These are phyloP conservation scores for Diphyllodes magnificus DNA, from an alignment of 2,113 vertebrate genomes.

Conservation along the genomic window DNA sequence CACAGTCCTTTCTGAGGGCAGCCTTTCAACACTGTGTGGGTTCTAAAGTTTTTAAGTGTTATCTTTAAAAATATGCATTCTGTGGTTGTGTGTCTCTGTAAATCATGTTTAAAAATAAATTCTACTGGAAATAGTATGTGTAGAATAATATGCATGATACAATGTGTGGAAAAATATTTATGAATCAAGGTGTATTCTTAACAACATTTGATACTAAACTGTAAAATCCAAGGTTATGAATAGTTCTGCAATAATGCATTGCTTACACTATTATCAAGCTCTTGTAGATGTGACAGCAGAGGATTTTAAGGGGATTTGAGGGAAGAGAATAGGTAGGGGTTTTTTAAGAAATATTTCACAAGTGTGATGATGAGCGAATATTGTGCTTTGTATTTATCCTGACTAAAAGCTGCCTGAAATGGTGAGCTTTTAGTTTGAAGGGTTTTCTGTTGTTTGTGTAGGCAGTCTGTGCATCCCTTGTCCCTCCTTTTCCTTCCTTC, in stretches of 20 bases:
- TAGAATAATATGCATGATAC: neutral
- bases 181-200: neutral
- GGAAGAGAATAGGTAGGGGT: neutral
- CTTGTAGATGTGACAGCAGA: neutral
- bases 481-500: neutral
- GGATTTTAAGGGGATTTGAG: neutral
- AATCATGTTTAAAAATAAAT: neutral
- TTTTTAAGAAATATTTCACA: neutral
- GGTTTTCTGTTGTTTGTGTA: neutral
- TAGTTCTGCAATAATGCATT: neutral
- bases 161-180: neutral
- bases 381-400: neutral
- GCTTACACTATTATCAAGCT: neutral
- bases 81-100: neutral
- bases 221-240: neutral
- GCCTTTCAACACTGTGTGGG: neutral
- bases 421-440: neutral
- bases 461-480: neutral
- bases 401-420: neutral
- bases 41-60: neutral
- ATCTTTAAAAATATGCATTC: neutral
- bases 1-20: neutral
- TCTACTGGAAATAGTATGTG: neutral
- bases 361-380: neutral
- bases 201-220: neutral